Evolutionary conservation across 2,888 invertebrate genomes (phyloP).

Genomic region (Oscheius myriophilus): DNA sequence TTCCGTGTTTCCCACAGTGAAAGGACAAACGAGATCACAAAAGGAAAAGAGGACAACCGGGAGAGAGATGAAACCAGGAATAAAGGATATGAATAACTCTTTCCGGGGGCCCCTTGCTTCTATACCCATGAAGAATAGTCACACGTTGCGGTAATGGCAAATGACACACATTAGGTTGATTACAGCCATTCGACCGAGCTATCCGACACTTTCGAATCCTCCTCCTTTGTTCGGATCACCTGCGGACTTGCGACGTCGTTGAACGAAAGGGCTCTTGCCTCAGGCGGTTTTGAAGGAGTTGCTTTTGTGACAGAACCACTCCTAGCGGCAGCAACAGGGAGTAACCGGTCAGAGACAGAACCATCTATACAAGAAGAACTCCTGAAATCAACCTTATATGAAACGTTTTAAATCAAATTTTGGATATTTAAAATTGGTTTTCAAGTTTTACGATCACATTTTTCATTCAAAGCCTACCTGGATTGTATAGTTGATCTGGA

Average conservation of each 20-base stretch:
- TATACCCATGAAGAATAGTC: slow-evolving; percentile 20
- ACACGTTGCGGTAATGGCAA: slow-evolving; percentile 16
- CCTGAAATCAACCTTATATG: slow-evolving; percentile 29
- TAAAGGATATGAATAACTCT: too few species aligned
- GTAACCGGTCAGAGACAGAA: slow-evolving; percentile 34
- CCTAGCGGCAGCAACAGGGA: slow-evolving; percentile 34
- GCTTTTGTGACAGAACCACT: slow-evolving; percentile 31
- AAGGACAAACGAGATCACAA: slow-evolving; percentile 26
- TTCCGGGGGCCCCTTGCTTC: neutral
- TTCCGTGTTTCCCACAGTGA: slow-evolving; percentile 6
- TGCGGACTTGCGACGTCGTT: slow-evolving; percentile 45
- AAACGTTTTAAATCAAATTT: neutral
- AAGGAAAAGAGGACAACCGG: neutral
- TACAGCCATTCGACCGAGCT: slow-evolving; percentile 56
- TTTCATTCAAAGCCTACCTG: neutral
- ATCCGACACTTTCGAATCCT: slow-evolving; percentile 38
- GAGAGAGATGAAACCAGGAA: too few species aligned
- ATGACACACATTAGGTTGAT: slow-evolving; percentile 23
- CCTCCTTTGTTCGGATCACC: slow-evolving; percentile 43
- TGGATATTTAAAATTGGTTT: too few species aligned
- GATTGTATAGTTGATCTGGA: slow-evolving; percentile 19
- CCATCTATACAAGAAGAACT: slow-evolving; percentile 46
- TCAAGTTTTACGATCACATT: too few species aligned
- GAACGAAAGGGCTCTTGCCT: slow-evolving; percentile 40
- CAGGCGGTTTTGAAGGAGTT: slow-evolving; percentile 39